These are phyloP conservation scores for Scomber colias DNA, from an alignment of 2,113 vertebrate species.

Conservation along the genomic window DNA sequence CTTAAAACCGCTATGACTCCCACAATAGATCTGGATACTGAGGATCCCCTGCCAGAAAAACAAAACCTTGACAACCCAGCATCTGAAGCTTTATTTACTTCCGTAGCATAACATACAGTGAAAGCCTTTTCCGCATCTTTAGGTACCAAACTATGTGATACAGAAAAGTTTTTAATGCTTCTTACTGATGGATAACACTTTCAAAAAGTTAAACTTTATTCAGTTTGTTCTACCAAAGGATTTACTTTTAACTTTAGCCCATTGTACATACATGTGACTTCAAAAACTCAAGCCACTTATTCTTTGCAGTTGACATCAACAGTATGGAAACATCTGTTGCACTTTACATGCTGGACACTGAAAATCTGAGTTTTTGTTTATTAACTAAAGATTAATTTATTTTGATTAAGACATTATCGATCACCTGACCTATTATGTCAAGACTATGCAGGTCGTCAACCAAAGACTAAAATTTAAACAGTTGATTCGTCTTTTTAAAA, in stretches of 20 bases:
- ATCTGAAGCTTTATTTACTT: slow-evolving; percentile 43
- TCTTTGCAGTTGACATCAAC: not conserved
- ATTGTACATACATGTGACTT: not conserved
- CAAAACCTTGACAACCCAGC: slow-evolving; percentile 27
- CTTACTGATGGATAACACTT: not conserved
- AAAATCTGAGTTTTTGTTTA: slow-evolving; percentile 1
- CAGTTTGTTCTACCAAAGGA: slow-evolving; percentile 13
- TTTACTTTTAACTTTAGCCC: not conserved
- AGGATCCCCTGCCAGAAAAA: slow-evolving; percentile 54
- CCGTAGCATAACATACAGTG: not conserved
- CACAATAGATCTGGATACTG: slow-evolving; percentile 64
- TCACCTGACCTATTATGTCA: too few relatives aligned
- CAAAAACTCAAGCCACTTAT: not conserved
- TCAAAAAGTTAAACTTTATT: not conserved
- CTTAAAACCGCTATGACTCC: slow-evolving; percentile 68
- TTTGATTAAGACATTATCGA: too few relatives aligned
- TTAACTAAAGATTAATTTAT: not conserved
- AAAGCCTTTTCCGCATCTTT: not conserved
- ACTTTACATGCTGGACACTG: not conserved
- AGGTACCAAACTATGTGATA: not conserved
- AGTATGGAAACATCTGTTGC: not conserved
- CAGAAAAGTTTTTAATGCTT: not conserved
- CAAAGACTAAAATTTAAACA: too few relatives aligned
- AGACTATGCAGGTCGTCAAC: not conserved
- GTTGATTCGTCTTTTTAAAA: not conserved